phyloP scores from a whole-genome alignment of 2,113 vertebrate genomes.

The Toxotes chatareus region DNA sequence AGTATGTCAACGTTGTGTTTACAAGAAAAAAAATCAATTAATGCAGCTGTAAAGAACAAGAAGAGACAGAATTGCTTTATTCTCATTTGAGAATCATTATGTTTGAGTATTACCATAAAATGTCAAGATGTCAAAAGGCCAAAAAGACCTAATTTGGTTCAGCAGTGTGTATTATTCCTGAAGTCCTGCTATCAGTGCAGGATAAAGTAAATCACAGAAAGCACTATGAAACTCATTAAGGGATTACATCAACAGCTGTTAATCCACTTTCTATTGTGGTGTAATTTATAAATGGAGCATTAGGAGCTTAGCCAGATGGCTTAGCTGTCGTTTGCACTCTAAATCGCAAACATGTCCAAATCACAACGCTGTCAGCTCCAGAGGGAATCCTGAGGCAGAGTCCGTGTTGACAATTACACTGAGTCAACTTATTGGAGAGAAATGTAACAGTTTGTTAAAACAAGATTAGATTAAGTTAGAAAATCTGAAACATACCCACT shows the following conservation, averaged over 20 bases:
- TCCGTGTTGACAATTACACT: background rate
- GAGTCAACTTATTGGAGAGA: background rate
- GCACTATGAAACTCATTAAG: constrained; percentile 53
- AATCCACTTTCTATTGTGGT: constrained; percentile 70
- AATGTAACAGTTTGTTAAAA: background rate
- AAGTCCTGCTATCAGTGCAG: constrained; percentile 29
- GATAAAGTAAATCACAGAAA: constrained; percentile 37
- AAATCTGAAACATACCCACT: background rate
- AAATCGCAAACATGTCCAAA: constrained; percentile 41
- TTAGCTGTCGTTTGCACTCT: constrained; percentile 46
- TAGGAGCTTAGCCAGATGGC: constrained; percentile 57
- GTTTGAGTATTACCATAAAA: background rate
- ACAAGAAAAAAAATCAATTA: background rate
- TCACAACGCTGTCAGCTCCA: constrained; percentile 25
- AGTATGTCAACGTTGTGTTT: too few relatives aligned
- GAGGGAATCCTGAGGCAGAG: constrained; percentile 8
- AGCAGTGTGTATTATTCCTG: constrained; percentile 8
- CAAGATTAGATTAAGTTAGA: background rate
- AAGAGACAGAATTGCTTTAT: background rate
- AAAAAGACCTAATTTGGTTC: constrained; percentile 1
- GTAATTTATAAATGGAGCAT: constrained; percentile 67
- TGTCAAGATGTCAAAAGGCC: background rate
- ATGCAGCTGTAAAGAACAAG: background rate
- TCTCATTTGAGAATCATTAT: background rate
- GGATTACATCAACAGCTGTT: constrained; percentile 62